Conservation (phyloP, 2,888 invertebrate species). For the Ctenicera cuprea region DNA sequence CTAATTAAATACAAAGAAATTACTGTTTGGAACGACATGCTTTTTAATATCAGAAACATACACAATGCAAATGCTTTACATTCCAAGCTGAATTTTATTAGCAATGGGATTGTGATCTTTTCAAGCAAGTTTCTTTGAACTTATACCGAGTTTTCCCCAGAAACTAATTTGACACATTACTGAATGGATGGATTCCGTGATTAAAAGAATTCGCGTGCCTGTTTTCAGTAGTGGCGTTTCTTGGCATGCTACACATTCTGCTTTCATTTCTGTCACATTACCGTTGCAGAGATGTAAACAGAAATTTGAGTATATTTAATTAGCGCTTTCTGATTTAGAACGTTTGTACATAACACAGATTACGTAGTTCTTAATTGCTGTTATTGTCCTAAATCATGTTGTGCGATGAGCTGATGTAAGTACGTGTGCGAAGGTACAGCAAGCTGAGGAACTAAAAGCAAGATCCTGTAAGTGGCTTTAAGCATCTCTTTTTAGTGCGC, state of each 20-base stretch:
- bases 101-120: conserved; percentile 21
- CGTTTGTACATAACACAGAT: too few relatives aligned
- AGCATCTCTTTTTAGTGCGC: too few relatives aligned
- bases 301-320: neutral
- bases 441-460: too few relatives aligned
- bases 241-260: conserved; percentile 12
- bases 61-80: conserved; percentile 32
- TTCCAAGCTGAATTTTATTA: conserved; percentile 37
- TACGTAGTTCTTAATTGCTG: too few relatives aligned
- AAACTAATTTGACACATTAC: conserved; percentile 37
- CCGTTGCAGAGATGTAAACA: neutral
- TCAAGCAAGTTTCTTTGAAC: conserved; percentile 27
- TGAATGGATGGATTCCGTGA: conserved; percentile 40
- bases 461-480: too few relatives aligned
- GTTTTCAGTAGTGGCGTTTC: conserved; percentile 11
- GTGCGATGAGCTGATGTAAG: too few relatives aligned
- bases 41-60: conserved; percentile 29
- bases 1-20: conserved; percentile 23
- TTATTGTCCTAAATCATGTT: too few relatives aligned
- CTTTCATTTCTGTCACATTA: conserved; percentile 21
- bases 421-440: too few relatives aligned
- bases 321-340: too few relatives aligned
- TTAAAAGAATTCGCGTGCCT: conserved; percentile 41
- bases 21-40: conserved; percentile 9
- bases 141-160: conserved; percentile 29